phyloP scores from a whole-genome alignment of 2,797 vertebrate genomes.

The Hemitrygon akajei region DNA sequence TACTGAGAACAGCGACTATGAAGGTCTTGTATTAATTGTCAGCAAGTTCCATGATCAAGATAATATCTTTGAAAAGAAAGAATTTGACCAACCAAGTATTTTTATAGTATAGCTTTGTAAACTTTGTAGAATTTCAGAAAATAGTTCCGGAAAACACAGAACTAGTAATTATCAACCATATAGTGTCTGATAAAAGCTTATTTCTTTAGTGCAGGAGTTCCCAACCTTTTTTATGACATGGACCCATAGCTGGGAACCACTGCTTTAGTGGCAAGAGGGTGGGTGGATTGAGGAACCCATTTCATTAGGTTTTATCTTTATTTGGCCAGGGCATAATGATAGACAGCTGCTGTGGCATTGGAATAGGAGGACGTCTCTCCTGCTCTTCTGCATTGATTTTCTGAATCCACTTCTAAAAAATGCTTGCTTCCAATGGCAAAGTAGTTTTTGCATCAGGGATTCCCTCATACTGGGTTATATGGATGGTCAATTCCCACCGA shows the following conservation, averaged over 20 bases:
- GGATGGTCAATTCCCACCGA: too few relatives aligned
- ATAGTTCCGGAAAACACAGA: background rate
- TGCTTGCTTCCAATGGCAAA: too few relatives aligned
- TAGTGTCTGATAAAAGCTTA: background rate
- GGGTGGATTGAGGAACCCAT: background rate
- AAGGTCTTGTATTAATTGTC: too few relatives aligned
- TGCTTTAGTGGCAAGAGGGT: too few relatives aligned
- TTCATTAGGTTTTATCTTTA: too few relatives aligned
- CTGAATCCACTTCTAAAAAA: background rate
- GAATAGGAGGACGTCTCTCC: background rate
- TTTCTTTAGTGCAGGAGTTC: background rate
- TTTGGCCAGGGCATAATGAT: background rate
- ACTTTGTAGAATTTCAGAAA: background rate
- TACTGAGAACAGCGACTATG: too few relatives aligned
- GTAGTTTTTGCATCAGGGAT: background rate
- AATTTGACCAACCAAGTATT: background rate
- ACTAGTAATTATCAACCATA: background rate
- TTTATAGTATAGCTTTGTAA: background rate
- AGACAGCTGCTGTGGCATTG: background rate
- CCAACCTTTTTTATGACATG: background rate
- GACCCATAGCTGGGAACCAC: too few relatives aligned
- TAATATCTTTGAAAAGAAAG: too few relatives aligned
- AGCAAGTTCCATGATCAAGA: too few relatives aligned
- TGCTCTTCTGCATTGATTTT: background rate
- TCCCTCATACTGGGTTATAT: background rate